Percentiles rank a stretch among this genome's conserved stretches.
Evolutionary conservation across 2,888 invertebrate species (phyloP).

Genomic region (Philopedon plagiatum): DNA sequence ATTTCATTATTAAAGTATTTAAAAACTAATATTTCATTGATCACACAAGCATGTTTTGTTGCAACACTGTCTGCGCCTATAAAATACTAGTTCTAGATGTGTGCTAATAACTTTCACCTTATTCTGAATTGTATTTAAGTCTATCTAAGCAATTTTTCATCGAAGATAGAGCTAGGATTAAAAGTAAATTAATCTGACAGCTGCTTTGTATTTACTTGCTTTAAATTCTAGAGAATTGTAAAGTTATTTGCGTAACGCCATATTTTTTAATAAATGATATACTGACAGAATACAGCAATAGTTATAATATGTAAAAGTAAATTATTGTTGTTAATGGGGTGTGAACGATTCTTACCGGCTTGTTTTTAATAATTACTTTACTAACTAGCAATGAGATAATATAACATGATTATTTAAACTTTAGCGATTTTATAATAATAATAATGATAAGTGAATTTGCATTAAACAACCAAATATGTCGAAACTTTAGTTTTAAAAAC

Average conservation of each 20-base stretch:
- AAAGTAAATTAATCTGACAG: neutral
- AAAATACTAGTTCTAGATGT: neutral
- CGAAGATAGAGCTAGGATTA: neutral
- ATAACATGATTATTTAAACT: neutral
- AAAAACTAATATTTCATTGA: neutral
- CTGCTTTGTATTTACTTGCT: too few species aligned
- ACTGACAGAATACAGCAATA: too few species aligned
- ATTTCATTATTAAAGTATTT: neutral
- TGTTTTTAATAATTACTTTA: neutral
- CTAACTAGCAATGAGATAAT: neutral
- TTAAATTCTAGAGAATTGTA: neutral
- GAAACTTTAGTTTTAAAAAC: too few species aligned
- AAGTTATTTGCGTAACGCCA: neutral
- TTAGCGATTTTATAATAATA: neutral
- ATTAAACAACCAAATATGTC: too few species aligned
- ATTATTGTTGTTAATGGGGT: conserved; percentile 1
- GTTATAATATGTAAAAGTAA: neutral
- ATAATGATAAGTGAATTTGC: too few species aligned
- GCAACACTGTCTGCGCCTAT: neutral
- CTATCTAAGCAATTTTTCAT: neutral
- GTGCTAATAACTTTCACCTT: conserved; percentile 18
- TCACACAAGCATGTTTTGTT: neutral
- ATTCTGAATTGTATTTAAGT: neutral
- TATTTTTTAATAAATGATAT: neutral
- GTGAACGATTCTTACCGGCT: neutral